Percentiles rank a stretch among this genome's conserved stretches.
phyloP scores from a whole-genome alignment of 2,113 vertebrate genomes.

The Parus major region DNA sequence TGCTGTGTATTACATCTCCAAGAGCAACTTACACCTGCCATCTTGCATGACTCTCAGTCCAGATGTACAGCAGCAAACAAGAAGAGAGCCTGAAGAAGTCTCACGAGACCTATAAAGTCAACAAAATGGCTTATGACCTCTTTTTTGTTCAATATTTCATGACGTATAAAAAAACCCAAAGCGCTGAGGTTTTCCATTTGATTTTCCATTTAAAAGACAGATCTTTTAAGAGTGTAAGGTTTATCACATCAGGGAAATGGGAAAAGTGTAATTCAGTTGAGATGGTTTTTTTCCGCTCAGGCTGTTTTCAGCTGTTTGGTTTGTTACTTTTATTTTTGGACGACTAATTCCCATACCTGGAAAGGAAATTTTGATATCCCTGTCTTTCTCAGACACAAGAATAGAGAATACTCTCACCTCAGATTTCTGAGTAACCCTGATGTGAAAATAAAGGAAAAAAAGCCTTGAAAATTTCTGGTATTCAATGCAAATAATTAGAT shows the following conservation, averaged over 20 bases:
- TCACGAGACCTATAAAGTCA: constrained; percentile 34
- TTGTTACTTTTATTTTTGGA: background rate
- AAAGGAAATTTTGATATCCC: background rate
- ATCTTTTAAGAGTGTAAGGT: constrained; percentile 29
- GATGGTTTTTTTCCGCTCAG: background rate
- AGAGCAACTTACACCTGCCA: constrained; percentile 34
- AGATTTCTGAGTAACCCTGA: background rate
- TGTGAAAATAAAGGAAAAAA: background rate
- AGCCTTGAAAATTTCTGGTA: background rate
- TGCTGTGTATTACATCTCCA: background rate
- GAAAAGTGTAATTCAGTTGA: constrained; percentile 23
- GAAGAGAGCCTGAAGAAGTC: constrained; percentile 39
- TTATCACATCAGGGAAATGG: constrained; percentile 55
- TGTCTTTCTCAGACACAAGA: background rate
- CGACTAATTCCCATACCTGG: background rate
- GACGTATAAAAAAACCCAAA: constrained; percentile 13
- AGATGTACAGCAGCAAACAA: constrained; percentile 55
- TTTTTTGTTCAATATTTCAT: constrained; percentile 64
- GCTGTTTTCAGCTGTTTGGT: background rate
- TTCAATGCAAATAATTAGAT: background rate
- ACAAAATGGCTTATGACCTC: constrained; percentile 54
- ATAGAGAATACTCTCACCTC: background rate
- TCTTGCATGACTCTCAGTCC: constrained; percentile 35
- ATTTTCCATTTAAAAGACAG: constrained; percentile 57
- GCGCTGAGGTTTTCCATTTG: constrained; percentile 19